Percentiles rank a stretch among this genome's conserved stretches.
phyloP scores from a whole-genome alignment of 2,888 invertebrate species.

The Lepidochitona cinerea region DNA sequence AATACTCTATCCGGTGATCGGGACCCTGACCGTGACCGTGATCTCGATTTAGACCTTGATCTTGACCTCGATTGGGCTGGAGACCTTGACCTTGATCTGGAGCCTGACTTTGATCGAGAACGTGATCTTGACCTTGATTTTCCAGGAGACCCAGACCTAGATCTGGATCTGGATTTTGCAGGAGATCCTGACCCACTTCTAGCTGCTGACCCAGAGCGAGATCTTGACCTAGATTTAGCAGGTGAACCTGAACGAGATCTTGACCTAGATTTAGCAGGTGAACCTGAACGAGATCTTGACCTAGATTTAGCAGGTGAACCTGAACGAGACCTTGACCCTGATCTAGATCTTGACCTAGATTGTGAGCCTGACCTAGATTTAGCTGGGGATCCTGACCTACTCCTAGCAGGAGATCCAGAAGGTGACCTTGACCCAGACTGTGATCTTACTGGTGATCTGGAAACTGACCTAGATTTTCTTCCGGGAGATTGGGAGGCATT shows the following conservation, averaged over 20 bases:
- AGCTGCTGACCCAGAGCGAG: constrained; percentile 24
- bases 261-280: constrained; percentile 30
- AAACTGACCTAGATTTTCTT: constrained; percentile 28
- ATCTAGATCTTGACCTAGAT: constrained; percentile 21
- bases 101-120: constrained; percentile 11
- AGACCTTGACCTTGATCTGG: constrained; percentile 10
- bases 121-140: background rate
- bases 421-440: background rate
- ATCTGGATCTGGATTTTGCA: constrained; percentile 11
- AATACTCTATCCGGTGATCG: constrained; percentile 18
- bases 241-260: constrained; percentile 8
- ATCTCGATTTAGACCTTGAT: constrained; percentile 12
- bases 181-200: constrained; percentile 26
- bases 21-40: constrained; percentile 20
- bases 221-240: constrained; percentile 26
- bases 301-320: constrained; percentile 17
- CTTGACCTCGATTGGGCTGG: constrained; percentile 1
- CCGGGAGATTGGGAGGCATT: constrained; percentile 26
- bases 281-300: constrained; percentile 27
- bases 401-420: constrained; percentile 10
- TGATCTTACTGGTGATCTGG: constrained; percentile 25
- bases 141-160: constrained; percentile 29
- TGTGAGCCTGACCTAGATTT: constrained; percentile 30
- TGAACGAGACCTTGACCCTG: constrained; percentile 10
- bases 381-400: constrained; percentile 5